phyloP scores from a whole-genome alignment of 2,797 vertebrate species.

The Dromococcyx pavoninus region DNA sequence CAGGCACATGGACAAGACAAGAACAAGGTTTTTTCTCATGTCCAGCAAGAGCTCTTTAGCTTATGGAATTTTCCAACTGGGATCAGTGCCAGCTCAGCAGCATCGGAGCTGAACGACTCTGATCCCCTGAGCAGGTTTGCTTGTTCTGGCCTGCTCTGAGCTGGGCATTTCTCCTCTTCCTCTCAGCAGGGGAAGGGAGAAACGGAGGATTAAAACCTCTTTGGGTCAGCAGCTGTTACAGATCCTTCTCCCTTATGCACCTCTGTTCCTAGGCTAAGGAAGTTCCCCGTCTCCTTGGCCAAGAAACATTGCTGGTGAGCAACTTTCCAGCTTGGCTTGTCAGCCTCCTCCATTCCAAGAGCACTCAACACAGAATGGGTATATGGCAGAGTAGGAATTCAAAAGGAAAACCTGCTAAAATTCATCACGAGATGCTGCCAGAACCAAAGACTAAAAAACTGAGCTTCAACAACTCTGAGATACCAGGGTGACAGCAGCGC shows the following conservation, averaged over 20 bases:
- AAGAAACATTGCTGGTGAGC: not conserved
- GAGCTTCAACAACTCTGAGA: not conserved
- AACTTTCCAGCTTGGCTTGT: not conserved
- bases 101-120: rapidly evolving
- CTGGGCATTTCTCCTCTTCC: not conserved
- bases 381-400: not conserved
- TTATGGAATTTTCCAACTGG: not conserved
- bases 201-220: not conserved
- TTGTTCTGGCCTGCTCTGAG: not conserved
- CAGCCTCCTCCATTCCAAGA: not conserved
- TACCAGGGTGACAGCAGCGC: not conserved
- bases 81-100: not conserved
- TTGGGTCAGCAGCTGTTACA: not conserved
- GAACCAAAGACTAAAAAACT: not conserved
- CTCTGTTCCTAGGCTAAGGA: not conserved
- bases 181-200: not conserved
- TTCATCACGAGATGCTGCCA: not conserved
- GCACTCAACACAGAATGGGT: rapidly evolving
- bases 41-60: not conserved
- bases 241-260: not conserved
- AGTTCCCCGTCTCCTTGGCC: not conserved
- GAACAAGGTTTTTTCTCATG: not conserved
- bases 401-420: not conserved
- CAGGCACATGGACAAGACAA: not conserved
- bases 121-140: not conserved